Evolutionary conservation across 2,888 invertebrate species (phyloP), one percentile per base, ranked within the genome.

Genomic region (Ceramica pisi): DNA sequence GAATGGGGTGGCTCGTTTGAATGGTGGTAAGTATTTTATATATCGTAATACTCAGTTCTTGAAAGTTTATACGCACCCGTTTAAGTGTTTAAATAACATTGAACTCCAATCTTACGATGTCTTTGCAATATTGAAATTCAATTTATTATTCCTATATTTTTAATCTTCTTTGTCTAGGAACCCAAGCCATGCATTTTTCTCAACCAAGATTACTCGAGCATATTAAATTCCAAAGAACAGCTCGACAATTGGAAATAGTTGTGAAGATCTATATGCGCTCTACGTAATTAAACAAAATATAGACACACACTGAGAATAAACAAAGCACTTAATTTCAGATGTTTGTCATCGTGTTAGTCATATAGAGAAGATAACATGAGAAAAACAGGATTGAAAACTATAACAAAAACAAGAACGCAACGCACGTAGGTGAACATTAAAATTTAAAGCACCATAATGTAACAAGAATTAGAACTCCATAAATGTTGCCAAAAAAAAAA

Each of bases 201-300:
- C 73, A 59, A 69, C 66, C 72, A 62, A 66, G 67, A 77, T 76
- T 80, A 81, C 73, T 62, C 44, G 53, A 71, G 71, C 76, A 81
- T 84, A 87, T 85, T 85, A 85, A 78, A 86, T 86, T 87, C 83
- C 74, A 57, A 78, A 61, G 74, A 77, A 81, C 61, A 74, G 38
- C 38, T 23, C 16, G 64, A 69, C 74, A 62, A 69, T 81, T 75
- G 79, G 67, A 79, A 84, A 83, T 79, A 77, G 66, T 77, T 72
- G 75, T 60, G 75, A 62, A 62, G 61, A 84, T 64, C 67, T 75
- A 70, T 70, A 44, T 44, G 57, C 56, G 26, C 48, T 67, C 12
- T 65, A 66, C 23, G 23, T 26, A 53, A 26, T 55, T 55, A 5
- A 26, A 55, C 4, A 16, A 26, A 55, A 31, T 10, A 9, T 19